Evolutionary conservation across 2,113 vertebrate species (phyloP).

Genomic region (Porphyrio hochstetteri): DNA sequence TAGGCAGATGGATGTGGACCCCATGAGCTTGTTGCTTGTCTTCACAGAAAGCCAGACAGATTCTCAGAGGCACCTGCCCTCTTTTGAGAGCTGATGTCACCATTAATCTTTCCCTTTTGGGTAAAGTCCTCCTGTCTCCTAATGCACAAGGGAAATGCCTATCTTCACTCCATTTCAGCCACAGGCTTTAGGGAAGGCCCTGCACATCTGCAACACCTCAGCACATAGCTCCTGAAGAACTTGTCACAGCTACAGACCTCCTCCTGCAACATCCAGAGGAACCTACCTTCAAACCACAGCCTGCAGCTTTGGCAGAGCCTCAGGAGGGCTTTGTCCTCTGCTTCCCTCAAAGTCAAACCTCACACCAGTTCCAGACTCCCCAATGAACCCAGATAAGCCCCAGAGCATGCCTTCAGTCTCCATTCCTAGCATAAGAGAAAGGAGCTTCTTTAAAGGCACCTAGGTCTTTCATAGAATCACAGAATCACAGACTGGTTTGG

Average conservation of each 20-base stretch:
- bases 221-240: rapidly evolving
- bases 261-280: not conserved
- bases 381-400: not conserved
- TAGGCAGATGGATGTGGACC: not conserved
- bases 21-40: not conserved
- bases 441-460: not conserved
- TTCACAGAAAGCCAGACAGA: not conserved
- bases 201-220: not conserved
- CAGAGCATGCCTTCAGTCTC: not conserved
- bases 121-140: not conserved
- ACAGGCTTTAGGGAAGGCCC: not conserved
- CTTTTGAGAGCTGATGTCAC: not conserved
- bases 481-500: no score
- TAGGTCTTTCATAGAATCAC: not conserved
- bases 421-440: rapidly evolving
- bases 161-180: not conserved
- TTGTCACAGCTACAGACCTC: not conserved
- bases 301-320: not conserved
- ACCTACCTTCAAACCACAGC: not conserved
- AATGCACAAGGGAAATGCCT: not conserved
- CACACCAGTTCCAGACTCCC: not conserved
- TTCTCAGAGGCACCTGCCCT: not conserved
- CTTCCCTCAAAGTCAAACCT: not conserved
- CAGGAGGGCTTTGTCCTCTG: not conserved
- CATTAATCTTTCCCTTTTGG: not conserved